Percentiles rank a stretch among this genome's conserved stretches.
Evolutionary conservation across 2,888 invertebrate species (phyloP).

Genomic region (Pantelozetes paolii): DNA sequence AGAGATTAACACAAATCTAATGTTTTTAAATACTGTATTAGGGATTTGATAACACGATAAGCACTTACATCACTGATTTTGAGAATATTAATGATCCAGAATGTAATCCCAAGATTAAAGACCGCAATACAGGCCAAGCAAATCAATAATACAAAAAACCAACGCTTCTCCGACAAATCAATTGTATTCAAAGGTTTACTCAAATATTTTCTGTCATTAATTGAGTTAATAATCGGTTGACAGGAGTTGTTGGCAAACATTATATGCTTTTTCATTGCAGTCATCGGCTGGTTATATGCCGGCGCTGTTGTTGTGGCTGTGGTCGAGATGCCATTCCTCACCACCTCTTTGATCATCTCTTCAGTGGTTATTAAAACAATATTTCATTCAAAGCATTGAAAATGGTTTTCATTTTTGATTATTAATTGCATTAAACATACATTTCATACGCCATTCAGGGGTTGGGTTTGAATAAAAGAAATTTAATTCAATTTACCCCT

Average conservation of each 20-base stretch:
- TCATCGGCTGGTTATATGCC: background rate
- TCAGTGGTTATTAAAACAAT: too few relatives aligned
- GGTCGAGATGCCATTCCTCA: background rate
- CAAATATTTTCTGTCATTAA: background rate
- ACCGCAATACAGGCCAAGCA: background rate
- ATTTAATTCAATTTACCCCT: too few relatives aligned
- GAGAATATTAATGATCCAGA: constrained; percentile 19
- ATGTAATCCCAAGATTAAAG: constrained; percentile 1
- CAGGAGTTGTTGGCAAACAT: constrained; percentile 14
- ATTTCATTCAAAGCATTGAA: too few relatives aligned
- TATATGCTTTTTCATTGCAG: constrained; percentile 19
- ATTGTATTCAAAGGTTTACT: background rate
- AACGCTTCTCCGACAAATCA: constrained; percentile 5
- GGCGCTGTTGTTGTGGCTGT: background rate
- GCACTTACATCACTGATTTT: background rate
- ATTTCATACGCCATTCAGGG: too few relatives aligned
- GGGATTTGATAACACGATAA: background rate
- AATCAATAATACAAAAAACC: background rate
- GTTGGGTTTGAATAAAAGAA: too few relatives aligned
- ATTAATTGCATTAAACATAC: too few relatives aligned
- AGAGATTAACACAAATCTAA: too few relatives aligned
- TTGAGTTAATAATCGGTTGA: background rate
- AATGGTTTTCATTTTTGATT: too few relatives aligned
- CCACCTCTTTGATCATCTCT: constrained; percentile 14
- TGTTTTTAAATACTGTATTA: background rate